A percentile compares a stretch with the other conserved stretches of the same genome.
phyloP scores from a whole-genome alignment of 2,888 invertebrate species.

The Ophion slaviceki region DNA sequence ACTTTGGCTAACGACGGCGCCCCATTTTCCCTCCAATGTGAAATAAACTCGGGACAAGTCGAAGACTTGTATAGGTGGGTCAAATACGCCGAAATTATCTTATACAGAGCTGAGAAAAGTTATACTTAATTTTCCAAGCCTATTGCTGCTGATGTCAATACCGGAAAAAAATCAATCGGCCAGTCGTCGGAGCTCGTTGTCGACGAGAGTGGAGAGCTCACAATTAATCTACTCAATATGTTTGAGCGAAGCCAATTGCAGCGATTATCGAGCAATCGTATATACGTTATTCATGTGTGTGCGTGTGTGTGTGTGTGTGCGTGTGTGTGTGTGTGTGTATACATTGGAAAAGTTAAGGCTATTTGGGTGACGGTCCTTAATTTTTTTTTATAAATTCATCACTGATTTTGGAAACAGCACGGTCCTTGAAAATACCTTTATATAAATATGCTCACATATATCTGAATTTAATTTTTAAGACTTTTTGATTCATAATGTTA shows the following conservation, averaged over 20 bases:
- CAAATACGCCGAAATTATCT: constrained; percentile 35
- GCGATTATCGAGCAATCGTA: constrained; percentile 44
- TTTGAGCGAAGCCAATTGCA: constrained; percentile 50
- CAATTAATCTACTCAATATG: constrained; percentile 44
- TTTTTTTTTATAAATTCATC: not conserved
- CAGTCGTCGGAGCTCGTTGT: constrained; percentile 3
- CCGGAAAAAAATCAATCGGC: constrained; percentile 33
- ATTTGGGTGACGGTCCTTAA: not conserved
- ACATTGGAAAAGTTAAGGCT: too few relatives aligned
- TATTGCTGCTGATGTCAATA: not conserved
- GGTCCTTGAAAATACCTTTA: too few relatives aligned
- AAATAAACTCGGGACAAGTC: constrained; percentile 48
- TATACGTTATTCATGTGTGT: not conserved
- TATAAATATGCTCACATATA: too few relatives aligned
- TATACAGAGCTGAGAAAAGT: constrained; percentile 28
- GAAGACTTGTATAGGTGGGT: constrained; percentile 7
- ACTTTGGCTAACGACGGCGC: constrained; percentile 34
- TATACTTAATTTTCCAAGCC: constrained; percentile 11
- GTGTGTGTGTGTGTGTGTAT: not conserved
- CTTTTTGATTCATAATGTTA: too few relatives aligned
- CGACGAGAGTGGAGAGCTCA: constrained; percentile 7
- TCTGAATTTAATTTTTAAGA: too few relatives aligned
- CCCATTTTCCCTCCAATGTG: constrained; percentile 25
- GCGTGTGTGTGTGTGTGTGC: not conserved
- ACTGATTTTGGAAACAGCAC: too few relatives aligned